A percentile compares a stretch with the other conserved stretches of the same genome.
Conservation (phyloP, 1,140 invertebrate genomes). For the Trichonephila clavipes region DNA sequence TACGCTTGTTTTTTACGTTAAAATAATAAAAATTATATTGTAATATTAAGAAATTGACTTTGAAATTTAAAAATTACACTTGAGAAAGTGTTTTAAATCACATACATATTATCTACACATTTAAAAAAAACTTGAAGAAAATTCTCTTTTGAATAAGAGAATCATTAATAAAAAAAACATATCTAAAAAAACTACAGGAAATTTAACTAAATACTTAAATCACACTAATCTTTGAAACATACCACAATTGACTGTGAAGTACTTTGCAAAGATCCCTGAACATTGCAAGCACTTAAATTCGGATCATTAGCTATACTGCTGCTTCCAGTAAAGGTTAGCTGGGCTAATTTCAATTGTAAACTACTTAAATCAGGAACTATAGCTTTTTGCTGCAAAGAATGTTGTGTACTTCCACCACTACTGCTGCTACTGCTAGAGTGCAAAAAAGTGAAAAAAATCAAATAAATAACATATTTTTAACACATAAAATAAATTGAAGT, state of each 20-base stretch:
- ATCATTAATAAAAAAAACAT: background rate
- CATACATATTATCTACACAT: too few species aligned
- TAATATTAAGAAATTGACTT: too few species aligned
- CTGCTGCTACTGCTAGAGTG: constrained; percentile 43
- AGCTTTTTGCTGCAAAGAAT: constrained; percentile 67
- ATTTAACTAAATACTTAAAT: background rate
- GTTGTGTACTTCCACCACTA: constrained; percentile 71
- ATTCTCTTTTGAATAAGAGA: too few species aligned
- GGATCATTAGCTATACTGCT: constrained; percentile 68
- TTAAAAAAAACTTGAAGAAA: too few species aligned
- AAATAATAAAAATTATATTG: too few species aligned
- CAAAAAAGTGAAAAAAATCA: background rate
- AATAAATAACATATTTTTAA: background rate
- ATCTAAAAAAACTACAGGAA: background rate
- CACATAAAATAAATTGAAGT: too few species aligned
- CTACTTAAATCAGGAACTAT: constrained; percentile 70
- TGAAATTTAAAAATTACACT: too few species aligned
- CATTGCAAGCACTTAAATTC: background rate
- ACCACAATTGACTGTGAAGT: constrained; percentile 9
- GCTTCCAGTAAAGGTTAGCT: constrained; percentile 77
- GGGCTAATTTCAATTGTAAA: constrained; percentile 76
- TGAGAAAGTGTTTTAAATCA: too few species aligned
- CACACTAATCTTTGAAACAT: background rate
- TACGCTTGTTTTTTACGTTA: too few species aligned
- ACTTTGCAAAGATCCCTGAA: background rate